Conservation (phyloP, 2,888 invertebrate genomes). For the Argyra leucocephala region DNA sequence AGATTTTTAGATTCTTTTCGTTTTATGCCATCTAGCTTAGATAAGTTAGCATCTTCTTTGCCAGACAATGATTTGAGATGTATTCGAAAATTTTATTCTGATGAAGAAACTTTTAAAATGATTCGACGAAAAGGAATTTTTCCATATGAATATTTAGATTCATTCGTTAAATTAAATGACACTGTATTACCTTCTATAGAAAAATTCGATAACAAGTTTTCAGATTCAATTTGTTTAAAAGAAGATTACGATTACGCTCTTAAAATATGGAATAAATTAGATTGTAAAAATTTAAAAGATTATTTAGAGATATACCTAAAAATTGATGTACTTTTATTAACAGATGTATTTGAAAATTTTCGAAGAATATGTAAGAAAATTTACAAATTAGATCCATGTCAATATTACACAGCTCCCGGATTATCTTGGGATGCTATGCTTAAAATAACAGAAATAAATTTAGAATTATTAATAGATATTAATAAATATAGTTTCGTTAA, state of each 20-base stretch:
- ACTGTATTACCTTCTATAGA: slow-evolving; percentile 9
- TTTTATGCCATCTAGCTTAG: slow-evolving; percentile 14
- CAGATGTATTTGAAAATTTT: slow-evolving; percentile 28
- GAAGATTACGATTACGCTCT: slow-evolving; percentile 26
- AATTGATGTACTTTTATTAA: slow-evolving; percentile 33
- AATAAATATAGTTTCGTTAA: slow-evolving; percentile 25
- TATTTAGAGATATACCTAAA: too few species aligned
- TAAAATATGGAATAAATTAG: slow-evolving; percentile 31
- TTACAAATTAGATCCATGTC: slow-evolving; percentile 25
- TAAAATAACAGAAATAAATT: slow-evolving; percentile 26
- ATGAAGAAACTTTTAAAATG: slow-evolving; percentile 7
- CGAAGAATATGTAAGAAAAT: slow-evolving; percentile 17
- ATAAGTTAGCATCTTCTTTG: slow-evolving; percentile 14
- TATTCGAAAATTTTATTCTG: not conserved
- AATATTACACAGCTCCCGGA: slow-evolving; percentile 29
- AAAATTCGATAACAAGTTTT: slow-evolving; percentile 5
- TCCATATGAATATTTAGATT: slow-evolving; percentile 16
- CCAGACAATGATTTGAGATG: slow-evolving; percentile 9
- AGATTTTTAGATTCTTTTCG: slow-evolving; percentile 15
- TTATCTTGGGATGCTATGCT: slow-evolving; percentile 30
- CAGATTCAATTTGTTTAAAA: slow-evolving; percentile 13
- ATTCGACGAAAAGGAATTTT: slow-evolving; percentile 7
- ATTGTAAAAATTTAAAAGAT: slow-evolving; percentile 25
- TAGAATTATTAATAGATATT: slow-evolving; percentile 32
- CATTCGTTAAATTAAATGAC: slow-evolving; percentile 12